Base-by-base conservation (phyloP, 2,888 invertebrate genomes). In the Phania funesta region DNA sequence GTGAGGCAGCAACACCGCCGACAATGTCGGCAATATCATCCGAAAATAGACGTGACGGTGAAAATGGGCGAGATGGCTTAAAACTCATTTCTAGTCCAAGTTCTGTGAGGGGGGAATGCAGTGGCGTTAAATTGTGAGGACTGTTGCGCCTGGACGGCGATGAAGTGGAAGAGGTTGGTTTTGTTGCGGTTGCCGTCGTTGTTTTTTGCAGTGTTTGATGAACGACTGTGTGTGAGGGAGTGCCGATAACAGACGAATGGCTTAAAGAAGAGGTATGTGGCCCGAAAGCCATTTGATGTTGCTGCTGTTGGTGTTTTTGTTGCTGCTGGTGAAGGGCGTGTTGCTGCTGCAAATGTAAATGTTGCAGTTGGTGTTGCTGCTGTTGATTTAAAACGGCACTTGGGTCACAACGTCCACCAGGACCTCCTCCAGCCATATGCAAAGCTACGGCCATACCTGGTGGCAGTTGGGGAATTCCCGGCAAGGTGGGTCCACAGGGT, bases 51-150 rank as follows among this genome's bases (percentile, higher is more conserved):
- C 93, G 92, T 3, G 93, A 93, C 22, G 93, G 93, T 13, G 93
- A 92, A 62, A 89, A 89, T 86, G 93, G 87, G 88, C 88, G 84
- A 89, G 92, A 87, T 91, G 93, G 84, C 86, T 94, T 94, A 89
- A 94, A 94, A 26, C 93, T 92, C 93, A 94, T 93, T 83, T 94
- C 94, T 86, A 95, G 92, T 1, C 90, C 87, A 83, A 95, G 93
- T 13, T 95, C 94, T 13, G 87, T 86, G 2, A 89, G 93, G 70
- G 94, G 94, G 41, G 94, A 93, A 90, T 93, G 93, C 65, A 94
- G 90, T 22, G 94, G 93, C 20, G 94, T 93, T 92, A 94, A 90
- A 92, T 92, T 83, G 87, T 92, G 83, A 2, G 88, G 87, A 92
- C 94, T 87, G 92, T 92, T 73, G 92, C 92, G 86, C 11, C 88